Base-by-base conservation (phyloP, 2,888 invertebrate species). In the Chrysodeixis includens region DNA sequence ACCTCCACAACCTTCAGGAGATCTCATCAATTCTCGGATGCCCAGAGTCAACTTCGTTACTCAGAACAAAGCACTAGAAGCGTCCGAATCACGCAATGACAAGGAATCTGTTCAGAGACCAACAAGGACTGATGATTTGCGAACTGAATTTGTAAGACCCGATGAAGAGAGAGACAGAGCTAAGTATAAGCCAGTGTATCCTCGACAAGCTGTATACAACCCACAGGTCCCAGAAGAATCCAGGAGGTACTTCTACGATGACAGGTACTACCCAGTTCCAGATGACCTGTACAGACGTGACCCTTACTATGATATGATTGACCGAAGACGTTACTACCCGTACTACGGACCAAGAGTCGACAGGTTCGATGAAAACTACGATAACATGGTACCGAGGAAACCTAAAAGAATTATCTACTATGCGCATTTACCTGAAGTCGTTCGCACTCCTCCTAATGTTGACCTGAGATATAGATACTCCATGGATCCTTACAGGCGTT, bases 401-500 rank as follows among this genome's bases (percentile, higher is more conserved):
- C 96, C 96, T 8, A 96, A 96, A 79, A 94, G 97, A 66, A 96
- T 97, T 62, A 96, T 97, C 64, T 97, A 97, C 83, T 97, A 97
- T 77, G 97, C 97, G 0, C 96, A 96, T 83, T 88, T 97, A 30
- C 97, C 97, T 10, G 97, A 97, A 87, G 96, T 97, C 4, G 96
- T 96, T 0, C 92, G 97, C 60, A 95, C 96, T 22, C 96, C 96
- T 20, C 95, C 96, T 9, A 95, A 94, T 78, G 95, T 96, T 10
- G 96, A 96, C 84, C 85, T 95, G 44, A 89, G 96, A 58, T 96
- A 96, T 80, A 90, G 96, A 77, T 96, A 96, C 76, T 89, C 92
- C 0, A 87, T 84, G 0, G 95, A 94, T 69, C 94, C 95, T 10
- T 94, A 95, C 76, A 90, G 92, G 62, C 91, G 93, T 1, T 88